These are phyloP conservation scores for Nomada ruficornis DNA, from an alignment of 2,888 invertebrate species.

Conservation along the genomic window DNA sequence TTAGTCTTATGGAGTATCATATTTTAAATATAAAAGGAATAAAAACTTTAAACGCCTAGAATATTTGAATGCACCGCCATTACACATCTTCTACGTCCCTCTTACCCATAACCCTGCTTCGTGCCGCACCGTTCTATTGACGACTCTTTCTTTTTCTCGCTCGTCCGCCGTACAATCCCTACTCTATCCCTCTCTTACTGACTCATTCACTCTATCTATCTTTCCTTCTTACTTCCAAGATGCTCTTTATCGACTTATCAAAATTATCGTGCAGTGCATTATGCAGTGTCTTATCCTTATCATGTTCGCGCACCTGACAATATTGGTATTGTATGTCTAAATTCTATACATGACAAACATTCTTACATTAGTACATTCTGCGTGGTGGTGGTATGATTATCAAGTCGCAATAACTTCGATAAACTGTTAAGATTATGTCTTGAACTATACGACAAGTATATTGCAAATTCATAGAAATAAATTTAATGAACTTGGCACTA, in stretches of 20 bases:
- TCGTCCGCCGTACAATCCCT: no score
- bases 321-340: neutral
- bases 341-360: neutral
- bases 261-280: neutral
- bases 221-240: no score
- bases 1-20: slow-evolving; percentile 46
- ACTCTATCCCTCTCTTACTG: no score
- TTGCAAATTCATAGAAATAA: neutral
- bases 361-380: neutral
- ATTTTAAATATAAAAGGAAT: neutral
- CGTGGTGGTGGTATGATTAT: neutral
- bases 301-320: neutral
- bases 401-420: neutral
- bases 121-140: no score
- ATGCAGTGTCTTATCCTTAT: slow-evolving; percentile 16
- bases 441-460: neutral
- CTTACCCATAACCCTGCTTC: no score
- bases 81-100: neutral
- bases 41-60: neutral
- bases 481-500: neutral
- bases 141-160: no score
- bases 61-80: neutral
- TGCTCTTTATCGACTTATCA: neutral
- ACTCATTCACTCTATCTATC: no score
- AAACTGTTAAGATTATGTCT: neutral